Evolutionary conservation across 2,797 vertebrate species (phyloP), one percentile per base, ranked within the genome.

Genomic region (Brachyrhaphis roseni): DNA sequence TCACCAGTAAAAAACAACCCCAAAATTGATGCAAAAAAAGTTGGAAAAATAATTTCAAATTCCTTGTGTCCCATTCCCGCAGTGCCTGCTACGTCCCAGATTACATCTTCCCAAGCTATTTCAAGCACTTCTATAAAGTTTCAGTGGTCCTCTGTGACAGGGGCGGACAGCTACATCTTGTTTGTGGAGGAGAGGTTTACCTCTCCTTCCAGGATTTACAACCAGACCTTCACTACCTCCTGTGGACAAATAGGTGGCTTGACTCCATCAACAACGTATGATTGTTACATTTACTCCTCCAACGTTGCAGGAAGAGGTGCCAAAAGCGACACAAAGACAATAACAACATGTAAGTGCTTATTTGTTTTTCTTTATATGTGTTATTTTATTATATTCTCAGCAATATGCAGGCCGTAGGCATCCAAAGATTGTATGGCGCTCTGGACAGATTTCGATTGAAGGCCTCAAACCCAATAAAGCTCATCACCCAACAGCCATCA

Each of bases 31-130:
- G 20, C 8, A 45, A 18, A 47, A 71, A 41, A 5, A 10, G 1
- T 1, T 16, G 11, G 28, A 71, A 64, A 31, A 86, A 46, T 75
- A 20, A 83, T 72, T 59, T 10, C 75, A 16, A 86, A 59, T 51
- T 23, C 26, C 28, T 85, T 43, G 8, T 88, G 11, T 75, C 75
- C 0, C 26, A 31, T 82, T 77, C 36, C 77, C 80, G 78, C 89
- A 97, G 96, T 97, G 74, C 95, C 96, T 0, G 86, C 89, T 12
- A 83, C 78, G 39, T 93, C 95, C 28, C 94, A 96, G 82, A 91
- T 96, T 72, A 91, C 86, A 13, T 81, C 74, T 53, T 83, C 90
- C 26, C 87, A 81, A 89, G 92, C 96, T 11, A 86, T 94, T 68
- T 95, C 96, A 0, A 97, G 96, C 81, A 91, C 95, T 28, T 86